Conservation (phyloP, 2,113 vertebrate genomes). For the Gila orcuttii region DNA sequence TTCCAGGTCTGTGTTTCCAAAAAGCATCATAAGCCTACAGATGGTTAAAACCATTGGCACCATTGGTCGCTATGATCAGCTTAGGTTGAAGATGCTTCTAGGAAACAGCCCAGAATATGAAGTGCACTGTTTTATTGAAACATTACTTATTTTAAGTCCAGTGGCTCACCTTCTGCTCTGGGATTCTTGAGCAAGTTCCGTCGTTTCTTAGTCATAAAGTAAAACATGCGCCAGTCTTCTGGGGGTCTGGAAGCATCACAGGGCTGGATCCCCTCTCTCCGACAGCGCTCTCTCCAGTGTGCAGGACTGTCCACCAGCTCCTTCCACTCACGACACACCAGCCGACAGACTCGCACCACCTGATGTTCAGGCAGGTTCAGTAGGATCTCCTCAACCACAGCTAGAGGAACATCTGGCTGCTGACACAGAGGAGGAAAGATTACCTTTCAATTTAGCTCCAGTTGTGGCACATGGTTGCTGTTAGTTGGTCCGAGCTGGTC, state of each 20-base stretch:
- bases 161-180: slow-evolving; percentile 65
- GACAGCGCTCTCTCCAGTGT: slow-evolving; percentile 73
- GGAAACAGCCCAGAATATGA: background rate
- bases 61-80: background rate
- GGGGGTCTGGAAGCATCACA: slow-evolving; percentile 40
- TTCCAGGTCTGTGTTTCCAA: background rate
- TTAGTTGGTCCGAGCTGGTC: background rate
- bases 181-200: slow-evolving; percentile 76
- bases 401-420: slow-evolving; percentile 55
- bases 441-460: background rate
- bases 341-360: slow-evolving; percentile 66
- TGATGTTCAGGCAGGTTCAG: slow-evolving; percentile 61
- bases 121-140: background rate
- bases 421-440: background rate
- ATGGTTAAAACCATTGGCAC: background rate
- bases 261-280: slow-evolving; percentile 65
- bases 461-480: background rate
- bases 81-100: background rate
- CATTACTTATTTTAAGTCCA: background rate
- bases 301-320: slow-evolving; percentile 69
- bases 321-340: slow-evolving; percentile 73
- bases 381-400: slow-evolving; percentile 74
- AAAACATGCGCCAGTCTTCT: slow-evolving; percentile 69
- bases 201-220: slow-evolving; percentile 67
- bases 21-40: background rate